Percentiles rank a stretch among this genome's conserved stretches.
Conservation (phyloP, 2,113 vertebrate genomes). For the Paedocypris sp. region DNA sequence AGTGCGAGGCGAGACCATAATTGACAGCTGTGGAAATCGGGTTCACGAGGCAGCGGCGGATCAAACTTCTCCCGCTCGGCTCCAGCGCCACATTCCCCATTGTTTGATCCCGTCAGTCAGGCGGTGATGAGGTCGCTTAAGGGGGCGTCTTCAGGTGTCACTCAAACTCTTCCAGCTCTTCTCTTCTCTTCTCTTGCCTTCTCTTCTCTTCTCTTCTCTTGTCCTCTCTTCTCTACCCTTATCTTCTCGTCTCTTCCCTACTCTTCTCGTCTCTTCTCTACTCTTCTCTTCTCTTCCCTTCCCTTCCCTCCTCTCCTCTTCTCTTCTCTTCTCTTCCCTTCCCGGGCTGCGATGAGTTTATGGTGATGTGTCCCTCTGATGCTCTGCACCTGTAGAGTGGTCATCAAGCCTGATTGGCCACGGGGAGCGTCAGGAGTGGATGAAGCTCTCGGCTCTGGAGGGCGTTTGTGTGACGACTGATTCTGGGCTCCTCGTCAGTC, state of each 20-base stretch:
- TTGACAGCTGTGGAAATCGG: background rate
- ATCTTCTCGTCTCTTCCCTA: too few species aligned
- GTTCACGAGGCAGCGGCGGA: background rate
- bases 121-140: background rate
- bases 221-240: too few species aligned
- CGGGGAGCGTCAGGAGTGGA: conserved; percentile 36
- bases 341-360: conserved; percentile 35
- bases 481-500: background rate
- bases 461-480: conserved; percentile 31
- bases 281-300: too few species aligned
- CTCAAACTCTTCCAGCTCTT: too few species aligned
- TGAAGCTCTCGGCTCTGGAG: conserved; percentile 23
- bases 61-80: background rate
- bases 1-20: conserved; percentile 2
- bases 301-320: too few species aligned
- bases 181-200: too few species aligned
- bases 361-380: conserved; percentile 51
- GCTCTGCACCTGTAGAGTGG: conserved; percentile 42
- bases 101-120: background rate
- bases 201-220: too few species aligned
- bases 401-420: conserved; percentile 53
- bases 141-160: background rate
- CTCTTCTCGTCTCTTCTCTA: too few species aligned
- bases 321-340: too few species aligned
- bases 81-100: too few species aligned